These are phyloP conservation scores for Cryptus armator DNA, from an alignment of 2,888 invertebrate species.

Conservation along the genomic window DNA sequence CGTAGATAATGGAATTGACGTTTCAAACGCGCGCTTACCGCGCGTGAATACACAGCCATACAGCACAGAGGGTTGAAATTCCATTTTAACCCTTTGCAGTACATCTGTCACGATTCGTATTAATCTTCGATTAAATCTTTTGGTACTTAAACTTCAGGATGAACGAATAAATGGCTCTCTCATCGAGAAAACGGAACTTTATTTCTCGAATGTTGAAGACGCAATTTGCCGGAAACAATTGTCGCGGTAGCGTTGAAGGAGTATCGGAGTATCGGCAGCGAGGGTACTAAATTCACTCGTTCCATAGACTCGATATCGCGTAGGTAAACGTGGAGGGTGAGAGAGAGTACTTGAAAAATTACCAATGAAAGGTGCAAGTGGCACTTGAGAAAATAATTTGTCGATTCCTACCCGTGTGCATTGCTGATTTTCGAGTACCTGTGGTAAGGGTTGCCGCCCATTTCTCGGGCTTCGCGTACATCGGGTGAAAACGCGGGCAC, in stretches of 20 bases:
- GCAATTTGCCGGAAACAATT: constrained; percentile 31
- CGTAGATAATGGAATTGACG: constrained; percentile 78
- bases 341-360: constrained; percentile 55
- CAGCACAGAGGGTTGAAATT: constrained; percentile 50
- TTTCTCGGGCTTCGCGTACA: neutral
- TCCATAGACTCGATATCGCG: neutral
- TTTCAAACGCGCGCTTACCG: constrained; percentile 68
- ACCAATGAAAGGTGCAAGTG: constrained; percentile 58
- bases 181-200: neutral
- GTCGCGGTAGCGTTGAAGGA: neutral
- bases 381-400: constrained; percentile 57
- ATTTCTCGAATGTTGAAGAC: neutral
- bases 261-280: neutral
- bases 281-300: neutral
- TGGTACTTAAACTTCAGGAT: too few relatives aligned
- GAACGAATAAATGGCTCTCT: neutral
- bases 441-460: constrained; percentile 13
- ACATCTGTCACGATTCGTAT: constrained; percentile 45
- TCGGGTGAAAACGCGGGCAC: constrained; percentile 6
- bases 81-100: constrained; percentile 62
- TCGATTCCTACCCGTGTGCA: constrained; percentile 34
- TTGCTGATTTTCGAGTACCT: constrained; percentile 51
- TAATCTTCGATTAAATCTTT: neutral
- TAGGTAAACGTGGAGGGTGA: neutral
- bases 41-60: neutral